Evolutionary conservation across 2,888 invertebrate genomes (phyloP), one percentile per base, ranked within the genome.

Genomic region (Nesidiocoris tenuis): DNA sequence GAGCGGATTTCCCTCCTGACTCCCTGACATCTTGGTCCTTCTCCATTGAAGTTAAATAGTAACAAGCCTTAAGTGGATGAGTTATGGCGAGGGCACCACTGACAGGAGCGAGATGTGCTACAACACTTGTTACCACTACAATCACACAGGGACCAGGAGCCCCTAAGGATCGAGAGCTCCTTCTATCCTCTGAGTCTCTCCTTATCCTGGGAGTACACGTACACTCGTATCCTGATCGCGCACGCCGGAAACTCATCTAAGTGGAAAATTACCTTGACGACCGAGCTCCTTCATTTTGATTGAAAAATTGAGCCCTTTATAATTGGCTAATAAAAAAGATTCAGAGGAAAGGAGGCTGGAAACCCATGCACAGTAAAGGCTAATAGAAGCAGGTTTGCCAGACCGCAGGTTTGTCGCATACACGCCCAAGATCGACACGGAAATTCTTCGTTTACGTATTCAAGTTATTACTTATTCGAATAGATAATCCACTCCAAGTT

Each of bases 281-380:
- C n/a, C 56, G 55, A 1, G 55, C 67, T 67, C 67, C 67, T 56
- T 39, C 21, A 67, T 67, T 55, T 39, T 67, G 67, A 67, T 67
- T 67, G 67, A 21, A 67, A 67, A 67, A 67, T 67, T 67, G 67
- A 67, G 67, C 67, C 67, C 56, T 56, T 67, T 67, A 67, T 67
- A 56, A 67, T 67, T 67, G 67, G 56, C 56, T 56, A 67, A 67
- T 67, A 67, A 67, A 67, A 56, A 24, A 67, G 55, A 18, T 67
- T 21, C 18, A 17, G n/a, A 67, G 19, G 39, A 39, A 39, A 3
- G 12, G 39, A 3, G 39, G 3, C 12, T 39, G 39, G 12, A 39
- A 39, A 39, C n/a, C n/a, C n/a, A n/a, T n/a, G n/a, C n/a, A n/a
- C n/a, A n/a, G n/a, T n/a, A n/a, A n/a, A n/a, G n/a, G n/a, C n/a